Evolutionary conservation across 2,888 invertebrate species (phyloP).

Genomic region (Formica aserva): DNA sequence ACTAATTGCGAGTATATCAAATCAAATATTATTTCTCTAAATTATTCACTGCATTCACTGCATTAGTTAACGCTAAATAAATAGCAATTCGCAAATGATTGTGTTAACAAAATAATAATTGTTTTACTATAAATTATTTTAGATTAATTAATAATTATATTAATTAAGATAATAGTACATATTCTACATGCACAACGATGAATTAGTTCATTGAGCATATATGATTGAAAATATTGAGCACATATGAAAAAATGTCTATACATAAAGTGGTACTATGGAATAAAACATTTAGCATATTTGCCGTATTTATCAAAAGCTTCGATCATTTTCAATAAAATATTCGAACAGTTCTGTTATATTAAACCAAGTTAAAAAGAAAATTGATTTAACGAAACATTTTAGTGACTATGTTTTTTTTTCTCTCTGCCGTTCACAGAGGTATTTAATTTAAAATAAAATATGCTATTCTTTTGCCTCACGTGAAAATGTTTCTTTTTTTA

Average conservation of each 20-base stretch:
- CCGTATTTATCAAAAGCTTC: neutral
- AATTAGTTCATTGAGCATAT: neutral
- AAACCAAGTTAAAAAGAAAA: neutral
- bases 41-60: neutral
- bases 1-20: constrained; percentile 3
- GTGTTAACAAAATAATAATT: neutral
- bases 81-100: neutral
- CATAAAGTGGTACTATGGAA: neutral
- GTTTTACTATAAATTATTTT: neutral
- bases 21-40: neutral
- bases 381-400: constrained; percentile 27
- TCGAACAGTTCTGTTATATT: constrained; percentile 7
- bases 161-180: neutral
- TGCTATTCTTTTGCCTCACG: neutral
- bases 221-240: neutral
- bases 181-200: neutral
- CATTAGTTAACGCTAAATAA: constrained; percentile 15
- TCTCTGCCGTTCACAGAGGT: neutral
- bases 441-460: constrained; percentile 26
- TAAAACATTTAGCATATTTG: constrained; percentile 3
- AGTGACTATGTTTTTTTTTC: constrained; percentile 8
- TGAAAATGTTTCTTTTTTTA: neutral
- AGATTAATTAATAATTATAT: constrained; percentile 10
- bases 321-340: constrained; percentile 9
- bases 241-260: neutral